Base-by-base conservation (phyloP, 2,113 vertebrate genomes). In the Oryzias javanicus region DNA sequence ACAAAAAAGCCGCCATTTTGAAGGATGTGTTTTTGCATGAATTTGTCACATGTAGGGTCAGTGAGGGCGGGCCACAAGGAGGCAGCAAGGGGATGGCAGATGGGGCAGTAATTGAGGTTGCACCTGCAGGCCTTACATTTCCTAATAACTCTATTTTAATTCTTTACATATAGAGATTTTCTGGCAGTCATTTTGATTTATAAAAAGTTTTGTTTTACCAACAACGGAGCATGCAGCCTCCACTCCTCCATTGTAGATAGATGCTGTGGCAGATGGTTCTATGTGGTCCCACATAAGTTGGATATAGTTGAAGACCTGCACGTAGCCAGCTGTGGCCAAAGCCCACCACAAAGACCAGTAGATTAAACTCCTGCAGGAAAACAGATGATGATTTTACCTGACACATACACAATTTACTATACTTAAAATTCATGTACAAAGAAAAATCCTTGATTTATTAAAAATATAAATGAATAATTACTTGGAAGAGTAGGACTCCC, bases 261-360 rank as follows among this genome's bases (percentile, higher is more conserved):
- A 76, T 6, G 88, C 82, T 6, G 82, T 85, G 20, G 81, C 82
- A 44, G 90, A 90, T 22, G 90, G 89, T 57, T 87, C 86, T 60
- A 90, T 81, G 54, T 90, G 84, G 74, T 91, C 68, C 89, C 89
- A 91, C 72, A 91, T 85, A 0, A 90, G 80, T 79, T 92, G 90
- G 42, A 76, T 58, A 47, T 91, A 92, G 76, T 92, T 88, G 41
- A 91, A 86, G 48, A 91, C 48, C 76, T 91, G 89, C 27, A 60
- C 55, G 3, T 92, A 90, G 17, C 88, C 86, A 45, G 88, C 82
- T 35, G 90, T 88, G 42, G 90, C 90, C 59, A 92, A 45, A 58
- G 89, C 86, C 90, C 90, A 91, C 90, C 89, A 91, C 60, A 91
- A 25, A 8, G 89, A 91, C 88, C 90, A 92, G 74, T 79, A 88